Base-by-base conservation (phyloP, 2,888 invertebrate species). In the Lomographa bimaculata region DNA sequence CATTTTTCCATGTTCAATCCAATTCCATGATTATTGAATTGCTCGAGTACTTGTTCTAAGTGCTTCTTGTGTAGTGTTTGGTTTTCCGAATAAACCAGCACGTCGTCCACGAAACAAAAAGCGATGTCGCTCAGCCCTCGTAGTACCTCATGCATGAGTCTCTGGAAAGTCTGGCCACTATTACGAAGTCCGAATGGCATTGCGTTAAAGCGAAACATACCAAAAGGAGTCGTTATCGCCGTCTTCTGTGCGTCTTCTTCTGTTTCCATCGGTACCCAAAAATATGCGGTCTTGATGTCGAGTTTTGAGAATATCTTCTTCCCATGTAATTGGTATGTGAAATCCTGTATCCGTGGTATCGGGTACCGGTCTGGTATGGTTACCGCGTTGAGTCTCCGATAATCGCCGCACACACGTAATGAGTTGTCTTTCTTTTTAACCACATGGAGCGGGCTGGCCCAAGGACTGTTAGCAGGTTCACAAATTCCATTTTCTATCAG, bases 371-470 rank as follows among this genome's bases (percentile, higher is more conserved):
- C 14, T 7, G 16, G 14, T 2, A 14, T 3, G 2, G 17, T 27
- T 2, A 7, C 27, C 1, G 27, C 17, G 3, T 17, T 8, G 9
- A 17, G 17, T 27, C 27, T 8, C 5, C 27, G 7, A 6, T 27
- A 17, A 7, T 27, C 27, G 0, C 27, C 27, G 4, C 27, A 17
- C 2, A 27, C 9, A n/a, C 27, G 27, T 17, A 27, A 9, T 9
- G 17, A 17, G 6, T 17, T 17, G n/a, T 27, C 27, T 6, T 27
- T 27, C 6, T 27, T 27, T 1, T 7, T 27, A 9, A 27, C 27
- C 5, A 27, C 9, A 4, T 27, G 27, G 2, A 27, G 5, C 11
- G 26, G 26, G 8, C 7, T 16, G 5, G 26, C 26, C 26, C 26
- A 26, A 6, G 26, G 5, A 5, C 17, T 17, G 5, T 18, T 8